Conservation (phyloP, 2,888 invertebrate genomes). For the Drosophila meridionalis region DNA sequence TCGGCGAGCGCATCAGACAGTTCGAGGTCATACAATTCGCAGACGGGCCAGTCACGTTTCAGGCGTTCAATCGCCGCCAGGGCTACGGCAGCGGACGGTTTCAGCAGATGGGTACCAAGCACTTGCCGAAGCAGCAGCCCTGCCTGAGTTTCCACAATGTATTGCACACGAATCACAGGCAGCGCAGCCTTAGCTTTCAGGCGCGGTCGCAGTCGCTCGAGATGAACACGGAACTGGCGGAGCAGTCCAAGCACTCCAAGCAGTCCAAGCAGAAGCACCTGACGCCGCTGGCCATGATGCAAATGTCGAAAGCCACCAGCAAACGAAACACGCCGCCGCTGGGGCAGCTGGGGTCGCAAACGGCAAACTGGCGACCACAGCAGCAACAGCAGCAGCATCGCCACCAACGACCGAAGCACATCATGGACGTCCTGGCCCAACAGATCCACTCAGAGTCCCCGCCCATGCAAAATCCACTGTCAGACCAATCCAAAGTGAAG, state of each 20-base stretch:
- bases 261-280: not conserved
- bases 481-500: not conserved
- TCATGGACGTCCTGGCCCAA: not conserved
- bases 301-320: not conserved
- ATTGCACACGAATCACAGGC: constrained; percentile 54
- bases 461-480: too few species aligned
- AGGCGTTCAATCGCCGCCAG: constrained; percentile 47
- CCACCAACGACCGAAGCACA: not conserved
- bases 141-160: constrained; percentile 45
- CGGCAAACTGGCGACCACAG: constrained; percentile 41
- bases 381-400: constrained; percentile 42
- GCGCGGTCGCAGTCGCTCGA: constrained; percentile 4
- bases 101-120: not conserved
- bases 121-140: constrained; percentile 44
- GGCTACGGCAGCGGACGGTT: constrained; percentile 8
- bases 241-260: not conserved
- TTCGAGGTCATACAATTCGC: constrained; percentile 60
- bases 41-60: constrained; percentile 53
- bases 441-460: not conserved
- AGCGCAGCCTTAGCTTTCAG: constrained; percentile 30
- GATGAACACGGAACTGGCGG: not conserved
- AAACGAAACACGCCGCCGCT: constrained; percentile 26
- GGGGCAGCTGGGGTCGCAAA: constrained; percentile 50
- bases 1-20: constrained; percentile 54
- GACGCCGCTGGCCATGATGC: not conserved